Base-by-base conservation (phyloP, 1,140 invertebrate genomes). In the Chironomus tepperi region DNA sequence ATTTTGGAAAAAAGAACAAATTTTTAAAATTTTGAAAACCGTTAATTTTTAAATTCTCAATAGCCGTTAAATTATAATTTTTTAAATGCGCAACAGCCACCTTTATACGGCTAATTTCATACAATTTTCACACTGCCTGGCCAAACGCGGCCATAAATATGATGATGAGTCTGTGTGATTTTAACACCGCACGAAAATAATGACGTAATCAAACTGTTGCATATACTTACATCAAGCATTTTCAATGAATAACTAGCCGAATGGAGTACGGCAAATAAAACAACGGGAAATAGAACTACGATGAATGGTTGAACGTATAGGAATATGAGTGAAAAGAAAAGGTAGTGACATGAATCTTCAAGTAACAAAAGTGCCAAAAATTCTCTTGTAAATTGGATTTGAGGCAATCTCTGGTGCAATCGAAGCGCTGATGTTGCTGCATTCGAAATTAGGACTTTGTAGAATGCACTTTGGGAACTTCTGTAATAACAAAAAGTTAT, bases 301-400 rank as follows among this genome's bases (percentile, higher is more conserved):
- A 95, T 89, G 73, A 96, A 89, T 34, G 96, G 95, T 74, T 90
- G 85, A 43, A 91, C 91, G 83, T 93, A 96, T 76, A 98, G 86
- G 82, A 98, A 98, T 78, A 98, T 95, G 73, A 98, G 82, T 10
- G 94, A 94, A 83, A 93, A 99, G 81, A 98, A 89, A 74, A 99
- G 85, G 81, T 99, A 98, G 83, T 99, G 97, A 77, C 93, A 96
- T 75, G 95, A 97, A 84, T 99, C 97, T 83, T 99, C 97, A 65
- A 90, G 78, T 76, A 98, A 85, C 75, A 99, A 82, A 7, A 86
- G 82, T 10, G 87, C 85, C 42, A 98, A 83, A 82, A 96, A 98
- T 80, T 94, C 90, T 76, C 91, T 84, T 74, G 86, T 92, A 42
- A 98, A 85, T 73, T 90, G 87, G 75, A 97, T 91, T 73, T 86